Conservation (phyloP, 2,888 invertebrate species). For the Cosmia pyralina region DNA sequence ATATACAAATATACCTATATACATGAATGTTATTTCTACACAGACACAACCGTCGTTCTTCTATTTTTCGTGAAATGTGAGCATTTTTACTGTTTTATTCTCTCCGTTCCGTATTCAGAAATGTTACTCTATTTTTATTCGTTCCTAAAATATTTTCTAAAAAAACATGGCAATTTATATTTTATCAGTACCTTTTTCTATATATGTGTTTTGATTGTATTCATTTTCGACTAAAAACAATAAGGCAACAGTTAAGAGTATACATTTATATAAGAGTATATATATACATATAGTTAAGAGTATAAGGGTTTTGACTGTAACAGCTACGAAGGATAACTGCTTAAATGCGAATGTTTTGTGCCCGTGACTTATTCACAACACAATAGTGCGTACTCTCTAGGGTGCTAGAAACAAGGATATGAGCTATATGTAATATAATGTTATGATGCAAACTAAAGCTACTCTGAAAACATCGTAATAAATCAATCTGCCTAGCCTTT, state of each 20-base stretch:
- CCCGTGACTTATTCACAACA: neutral
- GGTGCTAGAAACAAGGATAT: neutral
- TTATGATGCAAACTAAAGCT: neutral
- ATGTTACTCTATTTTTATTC: neutral
- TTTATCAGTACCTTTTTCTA: neutral
- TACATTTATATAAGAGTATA: no score
- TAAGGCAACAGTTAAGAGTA: no score
- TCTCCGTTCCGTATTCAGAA: neutral
- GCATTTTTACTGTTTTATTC: slow-evolving; percentile 8
- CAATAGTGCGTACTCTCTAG: neutral
- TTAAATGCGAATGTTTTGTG: no score
- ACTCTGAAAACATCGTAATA: neutral
- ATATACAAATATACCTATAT: neutral
- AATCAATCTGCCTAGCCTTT: no score
- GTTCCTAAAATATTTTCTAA: neutral
- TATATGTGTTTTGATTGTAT: neutral
- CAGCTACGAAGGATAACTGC: neutral
- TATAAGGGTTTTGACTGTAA: no score
- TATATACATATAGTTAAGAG: no score
- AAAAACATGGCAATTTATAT: neutral
- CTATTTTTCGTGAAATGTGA: neutral
- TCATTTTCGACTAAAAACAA: neutral
- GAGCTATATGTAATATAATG: no score
- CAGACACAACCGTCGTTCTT: neutral
- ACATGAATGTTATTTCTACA: neutral